Evolutionary conservation across 1,140 invertebrate species (phyloP), one percentile per base, ranked within the genome.

Genomic region (Acyrthosiphon pisum): DNA sequence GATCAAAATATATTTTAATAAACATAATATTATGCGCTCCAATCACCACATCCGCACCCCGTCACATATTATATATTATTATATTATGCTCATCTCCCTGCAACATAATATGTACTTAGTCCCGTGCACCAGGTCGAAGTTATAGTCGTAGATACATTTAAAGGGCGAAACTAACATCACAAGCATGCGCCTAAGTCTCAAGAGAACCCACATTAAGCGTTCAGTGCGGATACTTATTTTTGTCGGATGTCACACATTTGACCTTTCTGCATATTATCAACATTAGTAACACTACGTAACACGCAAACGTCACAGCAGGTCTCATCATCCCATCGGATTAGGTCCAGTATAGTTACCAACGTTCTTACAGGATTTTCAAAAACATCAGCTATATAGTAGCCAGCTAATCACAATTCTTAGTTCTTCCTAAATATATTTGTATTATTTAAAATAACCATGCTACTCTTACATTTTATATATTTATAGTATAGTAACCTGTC

Each of bases 1-100:
- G 86, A 30, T 87, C 50, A 50, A 87, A 48, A 87, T 35, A 44
- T 44, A 48, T 48, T 48, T 87, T 48, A 87, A 87, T 46, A 87
- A 46, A 46, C 44, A n/a, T 87, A 87, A 86, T 86, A 46, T 46
- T 8, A 81, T 37, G 20, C 76, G 1, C 84, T 26, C 37, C 23
- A 11, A 26, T 86, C 41, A 30, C 37, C 18, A 8, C 22, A 22
- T 9, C 37, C 23, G 83, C 37, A 2, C 37, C 20, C 23, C 0
- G 37, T 84, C 76, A 83, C 22, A 83, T 23, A 83, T 37, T 23
- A 37, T 37, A 83, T 20, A 37, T 37, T 23, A 37, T 68, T 68
- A 37, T 35, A 35, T 30, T 37, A 81, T 14, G 35, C 37, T 37
- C 22, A 7, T 41, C 22, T 37, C 81, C 37, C 37, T 41, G 3